A percentile compares a stretch with the other conserved stretches of the same genome.
Conservation (phyloP, 2,113 vertebrate genomes). For the Aphyosemion australe region DNA sequence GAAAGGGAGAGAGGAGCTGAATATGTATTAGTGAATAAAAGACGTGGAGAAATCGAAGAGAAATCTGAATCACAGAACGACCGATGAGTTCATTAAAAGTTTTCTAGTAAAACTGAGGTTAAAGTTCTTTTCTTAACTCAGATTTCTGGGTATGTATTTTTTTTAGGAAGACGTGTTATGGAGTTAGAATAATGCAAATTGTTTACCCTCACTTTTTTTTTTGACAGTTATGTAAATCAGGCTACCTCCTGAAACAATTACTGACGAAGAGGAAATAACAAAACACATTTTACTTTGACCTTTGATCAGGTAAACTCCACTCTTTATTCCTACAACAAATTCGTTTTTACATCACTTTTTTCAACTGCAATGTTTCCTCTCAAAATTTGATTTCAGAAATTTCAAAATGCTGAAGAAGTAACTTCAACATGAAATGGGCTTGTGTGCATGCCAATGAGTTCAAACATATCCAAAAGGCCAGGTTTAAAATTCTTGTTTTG, state of each 20-base stretch:
- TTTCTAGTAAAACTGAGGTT: neutral
- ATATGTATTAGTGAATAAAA: constrained; percentile 35
- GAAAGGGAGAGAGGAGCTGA: constrained; percentile 28
- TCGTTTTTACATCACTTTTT: neutral
- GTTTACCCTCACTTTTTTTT: neutral
- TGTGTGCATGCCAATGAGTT: neutral
- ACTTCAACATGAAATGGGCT: neutral
- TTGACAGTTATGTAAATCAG: neutral
- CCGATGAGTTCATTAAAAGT: constrained; percentile 26
- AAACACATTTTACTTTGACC: constrained; percentile 6
- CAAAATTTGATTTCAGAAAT: neutral
- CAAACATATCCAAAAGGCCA: neutral
- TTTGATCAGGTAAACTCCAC: neutral
- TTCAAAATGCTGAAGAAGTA: neutral
- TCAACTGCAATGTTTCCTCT: neutral
- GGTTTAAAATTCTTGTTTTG: neutral
- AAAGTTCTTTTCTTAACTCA: neutral
- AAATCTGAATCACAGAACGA: constrained; percentile 4
- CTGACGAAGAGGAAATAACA: neutral
- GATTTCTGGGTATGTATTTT: constrained; percentile 5
- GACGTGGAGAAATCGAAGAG: neutral
- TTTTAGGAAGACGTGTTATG: neutral
- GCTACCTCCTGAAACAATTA: neutral
- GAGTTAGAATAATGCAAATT: neutral
- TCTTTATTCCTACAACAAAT: neutral